phyloP scores from a whole-genome alignment of 2,797 vertebrate genomes.

The Mormyrus proboscirostris region DNA sequence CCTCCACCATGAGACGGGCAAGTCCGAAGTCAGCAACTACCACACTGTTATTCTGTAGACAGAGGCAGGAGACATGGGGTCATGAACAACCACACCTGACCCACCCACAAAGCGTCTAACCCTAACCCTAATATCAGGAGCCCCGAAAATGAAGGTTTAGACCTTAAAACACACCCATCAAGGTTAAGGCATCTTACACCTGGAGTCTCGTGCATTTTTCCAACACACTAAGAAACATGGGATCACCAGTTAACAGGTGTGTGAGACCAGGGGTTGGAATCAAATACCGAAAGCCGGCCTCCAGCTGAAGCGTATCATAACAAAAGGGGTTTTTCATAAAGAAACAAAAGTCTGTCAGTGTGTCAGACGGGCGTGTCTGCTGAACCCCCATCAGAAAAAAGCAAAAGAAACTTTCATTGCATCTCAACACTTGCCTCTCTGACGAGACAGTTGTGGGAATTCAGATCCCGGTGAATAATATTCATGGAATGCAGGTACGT shows the following conservation, averaged over 20 bases:
- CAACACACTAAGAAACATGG: neutral
- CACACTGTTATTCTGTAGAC: conserved; percentile 77
- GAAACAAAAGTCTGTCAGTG: conserved; percentile 11
- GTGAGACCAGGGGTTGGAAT: neutral
- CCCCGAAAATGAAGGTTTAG: neutral
- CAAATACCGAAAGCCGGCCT: neutral
- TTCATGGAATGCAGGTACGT: conserved; percentile 97
- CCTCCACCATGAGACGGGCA: conserved; percentile 85
- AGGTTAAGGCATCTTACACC: neutral
- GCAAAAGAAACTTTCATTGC: conserved; percentile 14
- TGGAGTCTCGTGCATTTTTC: neutral
- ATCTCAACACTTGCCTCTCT: conserved; percentile 71
- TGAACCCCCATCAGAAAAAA: conserved; percentile 28
- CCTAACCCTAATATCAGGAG: neutral
- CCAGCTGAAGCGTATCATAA: neutral
- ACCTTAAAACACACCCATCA: neutral
- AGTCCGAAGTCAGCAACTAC: conserved; percentile 96
- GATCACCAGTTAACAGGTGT: neutral
- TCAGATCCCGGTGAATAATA: conserved; percentile 95
- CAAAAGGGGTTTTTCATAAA: conserved; percentile 32
- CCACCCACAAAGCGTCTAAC: neutral
- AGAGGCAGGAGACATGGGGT: neutral
- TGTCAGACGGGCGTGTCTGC: conserved; percentile 26
- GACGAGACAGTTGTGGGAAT: conserved; percentile 96
- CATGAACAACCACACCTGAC: neutral